Percentiles rank a stretch among this genome's conserved stretches.
Conservation (phyloP, 1,140 invertebrate genomes). For the Epicauta chinensis region DNA sequence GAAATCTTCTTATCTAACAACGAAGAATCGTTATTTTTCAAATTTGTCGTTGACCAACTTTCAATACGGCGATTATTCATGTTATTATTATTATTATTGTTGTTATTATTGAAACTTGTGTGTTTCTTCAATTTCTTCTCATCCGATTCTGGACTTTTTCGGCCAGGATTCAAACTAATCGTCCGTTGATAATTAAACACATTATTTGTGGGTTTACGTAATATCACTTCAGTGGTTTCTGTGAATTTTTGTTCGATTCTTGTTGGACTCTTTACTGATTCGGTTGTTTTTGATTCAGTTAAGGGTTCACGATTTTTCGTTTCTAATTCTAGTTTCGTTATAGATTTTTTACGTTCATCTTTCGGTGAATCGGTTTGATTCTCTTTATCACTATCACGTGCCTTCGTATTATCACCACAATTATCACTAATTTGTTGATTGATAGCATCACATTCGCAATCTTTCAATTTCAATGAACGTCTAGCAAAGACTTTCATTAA, state of each 20-base stretch:
- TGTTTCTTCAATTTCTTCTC: conserved; percentile 30
- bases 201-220: conserved; percentile 24
- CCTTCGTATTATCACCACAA: conserved; percentile 43
- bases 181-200: conserved; percentile 22
- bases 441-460: conserved; percentile 53
- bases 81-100: too few relatives aligned
- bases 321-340: conserved; percentile 17
- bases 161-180: conserved; percentile 26
- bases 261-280: conserved; percentile 30
- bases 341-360: conserved; percentile 39
- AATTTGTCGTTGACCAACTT: not conserved
- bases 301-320: conserved; percentile 23
- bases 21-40: conserved; percentile 3
- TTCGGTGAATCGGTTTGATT: conserved; percentile 48
- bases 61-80: not conserved
- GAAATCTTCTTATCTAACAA: conserved; percentile 23
- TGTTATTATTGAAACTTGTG: conserved; percentile 18
- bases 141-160: conserved; percentile 22
- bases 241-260: conserved; percentile 41
- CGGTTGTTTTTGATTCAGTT: conserved; percentile 31
- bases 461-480: conserved; percentile 67
- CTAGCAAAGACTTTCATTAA: conserved; percentile 74
- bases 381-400: conserved; percentile 61
- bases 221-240: conserved; percentile 27
- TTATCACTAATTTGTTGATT: conserved; percentile 45